Conservation (phyloP, 2,888 invertebrate species). For the Diadegma fenestrale region DNA sequence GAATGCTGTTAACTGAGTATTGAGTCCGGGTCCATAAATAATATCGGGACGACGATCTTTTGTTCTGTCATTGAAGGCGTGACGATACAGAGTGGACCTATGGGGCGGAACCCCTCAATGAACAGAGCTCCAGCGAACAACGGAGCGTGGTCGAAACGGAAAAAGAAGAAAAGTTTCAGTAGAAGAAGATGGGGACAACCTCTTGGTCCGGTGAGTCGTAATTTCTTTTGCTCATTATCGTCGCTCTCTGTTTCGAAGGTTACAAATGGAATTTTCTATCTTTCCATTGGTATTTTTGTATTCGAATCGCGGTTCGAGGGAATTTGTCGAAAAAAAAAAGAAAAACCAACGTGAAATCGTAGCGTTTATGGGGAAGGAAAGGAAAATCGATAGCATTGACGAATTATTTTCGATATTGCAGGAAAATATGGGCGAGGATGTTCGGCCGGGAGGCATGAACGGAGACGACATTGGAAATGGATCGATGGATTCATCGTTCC, state of each 20-base stretch:
- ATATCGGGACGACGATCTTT: conserved; percentile 31
- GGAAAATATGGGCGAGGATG: conserved; percentile 73
- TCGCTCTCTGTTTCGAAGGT: conserved; percentile 22
- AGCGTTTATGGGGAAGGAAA: conserved; percentile 61
- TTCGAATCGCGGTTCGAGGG: not conserved
- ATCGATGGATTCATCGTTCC: not conserved
- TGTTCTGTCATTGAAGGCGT: conserved; percentile 78
- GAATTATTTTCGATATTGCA: conserved; percentile 79
- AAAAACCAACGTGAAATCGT: not conserved
- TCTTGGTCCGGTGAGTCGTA: conserved; percentile 76
- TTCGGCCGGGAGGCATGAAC: conserved; percentile 28
- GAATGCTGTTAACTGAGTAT: no score
- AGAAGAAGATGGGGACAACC: conserved; percentile 82
- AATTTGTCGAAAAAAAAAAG: not conserved
- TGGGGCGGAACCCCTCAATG: conserved; percentile 76
- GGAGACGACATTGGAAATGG: conserved; percentile 27
- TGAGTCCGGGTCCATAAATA: conserved; percentile 21
- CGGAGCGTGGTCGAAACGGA: conserved; percentile 78
- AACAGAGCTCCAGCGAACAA: conserved; percentile 44
- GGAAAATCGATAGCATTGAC: conserved; percentile 75
- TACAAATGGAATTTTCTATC: not conserved
- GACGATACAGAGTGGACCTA: conserved; percentile 82
- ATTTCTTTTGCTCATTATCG: conserved; percentile 18
- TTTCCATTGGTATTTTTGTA: not conserved
- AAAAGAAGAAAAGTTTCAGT: conserved; percentile 81